Evolutionary conservation across 2,113 vertebrate species (phyloP).

Genomic region (Sprattus sprattus): DNA sequence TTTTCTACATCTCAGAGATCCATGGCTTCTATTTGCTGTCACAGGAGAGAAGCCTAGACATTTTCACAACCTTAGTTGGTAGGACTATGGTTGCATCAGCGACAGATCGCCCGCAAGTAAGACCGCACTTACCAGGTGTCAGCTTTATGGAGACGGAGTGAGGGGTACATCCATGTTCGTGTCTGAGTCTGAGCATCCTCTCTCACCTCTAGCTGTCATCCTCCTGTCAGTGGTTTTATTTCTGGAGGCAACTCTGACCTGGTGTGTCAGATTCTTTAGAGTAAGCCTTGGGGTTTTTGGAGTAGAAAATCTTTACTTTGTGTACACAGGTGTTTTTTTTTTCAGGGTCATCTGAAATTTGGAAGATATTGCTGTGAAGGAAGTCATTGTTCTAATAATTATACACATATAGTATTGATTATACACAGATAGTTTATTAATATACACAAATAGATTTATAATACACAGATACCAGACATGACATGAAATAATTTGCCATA

Average conservation of each 20-base stretch:
- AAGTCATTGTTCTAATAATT: background rate
- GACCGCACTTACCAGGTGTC: background rate
- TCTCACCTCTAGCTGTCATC: background rate
- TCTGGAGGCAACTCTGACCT: background rate
- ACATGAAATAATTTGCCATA: background rate
- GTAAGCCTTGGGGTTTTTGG: background rate
- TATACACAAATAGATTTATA: too few relatives aligned
- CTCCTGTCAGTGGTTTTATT: background rate
- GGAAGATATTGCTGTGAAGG: background rate
- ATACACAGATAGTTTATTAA: background rate
- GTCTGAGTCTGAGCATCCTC: background rate
- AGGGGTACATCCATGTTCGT: background rate
- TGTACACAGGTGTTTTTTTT: background rate
- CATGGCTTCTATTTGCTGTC: background rate
- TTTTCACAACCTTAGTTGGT: background rate
- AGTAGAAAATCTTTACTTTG: background rate
- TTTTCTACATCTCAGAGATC: background rate
- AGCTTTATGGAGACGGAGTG: constrained; percentile 3
- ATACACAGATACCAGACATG: background rate
- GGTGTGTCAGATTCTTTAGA: background rate
- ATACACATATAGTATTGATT: background rate
- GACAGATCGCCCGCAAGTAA: background rate
- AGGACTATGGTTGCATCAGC: background rate
- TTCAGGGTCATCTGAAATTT: background rate
- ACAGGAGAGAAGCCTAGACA: background rate